Evolutionary conservation across 2,888 invertebrate species (phyloP), one percentile per base, ranked within the genome.

Genomic region (Mesochorus sp.): DNA sequence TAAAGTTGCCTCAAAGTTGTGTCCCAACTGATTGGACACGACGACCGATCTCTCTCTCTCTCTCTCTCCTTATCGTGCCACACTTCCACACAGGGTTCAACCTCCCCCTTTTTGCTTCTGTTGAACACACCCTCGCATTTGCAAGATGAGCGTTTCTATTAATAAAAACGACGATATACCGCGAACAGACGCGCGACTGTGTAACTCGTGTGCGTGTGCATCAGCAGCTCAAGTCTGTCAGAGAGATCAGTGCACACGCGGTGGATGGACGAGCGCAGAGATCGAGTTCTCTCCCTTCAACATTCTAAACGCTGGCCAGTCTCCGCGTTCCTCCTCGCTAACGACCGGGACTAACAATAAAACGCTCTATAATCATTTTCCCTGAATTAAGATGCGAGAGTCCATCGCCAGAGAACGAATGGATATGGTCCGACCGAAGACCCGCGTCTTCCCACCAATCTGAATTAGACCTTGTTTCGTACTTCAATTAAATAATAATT

Each of bases 141-240:
- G 57, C 86, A 83, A 83, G 83, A 83, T 85, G 85, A 87, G 87
- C 85, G 86, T 82, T 53, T 85, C 87, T 88, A 88, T 89, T 88
- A 88, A 87, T 88, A 88, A 77, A 78, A 59, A 24, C 24, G 3
- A 39, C 53, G 67, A 67, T 67, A 19, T 67, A 49, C 24, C n/a
- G n/a, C n/a, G 44, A 21, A 53, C 19, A 55, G 17, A 44, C 28
- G 19, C 28, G 28, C 6, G 17, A 34, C 14, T 47, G 12, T 53
- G 39, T 61, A 47, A 61, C 14, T 14, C 37, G 26, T 39, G 2
- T 17, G n/a, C 42, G 17, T 28, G 47, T 28, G 44, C 3, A 24
- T 64, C 6, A 8, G n/a, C 61, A 42, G 24, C 14, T 28, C 24
- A 12, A 39, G 17, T 37, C 12, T 31, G 49, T 37, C 12, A 26